These are phyloP conservation scores for Idaea aversata DNA, from an alignment of 2,888 invertebrate genomes.

Conservation along the genomic window DNA sequence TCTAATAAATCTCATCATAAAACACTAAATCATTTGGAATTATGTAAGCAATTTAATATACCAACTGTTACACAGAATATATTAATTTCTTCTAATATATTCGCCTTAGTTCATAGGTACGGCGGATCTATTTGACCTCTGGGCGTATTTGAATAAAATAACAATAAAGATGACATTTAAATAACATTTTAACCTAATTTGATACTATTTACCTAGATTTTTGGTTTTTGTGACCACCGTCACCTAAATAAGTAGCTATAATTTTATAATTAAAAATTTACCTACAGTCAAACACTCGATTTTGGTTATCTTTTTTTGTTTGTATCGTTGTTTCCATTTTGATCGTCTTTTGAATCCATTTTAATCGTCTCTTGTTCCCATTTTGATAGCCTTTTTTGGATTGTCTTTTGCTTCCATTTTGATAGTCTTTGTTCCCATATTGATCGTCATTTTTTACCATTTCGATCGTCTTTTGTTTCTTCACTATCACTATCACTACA, in stretches of 20 bases:
- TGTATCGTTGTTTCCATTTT: too few species aligned
- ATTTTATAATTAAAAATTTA: too few species aligned
- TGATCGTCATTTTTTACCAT: too few species aligned
- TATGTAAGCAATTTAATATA: constrained; percentile 32
- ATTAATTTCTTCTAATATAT: constrained; percentile 26
- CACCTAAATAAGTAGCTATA: too few species aligned
- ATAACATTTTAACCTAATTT: constrained; percentile 3
- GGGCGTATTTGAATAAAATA: constrained; percentile 3
- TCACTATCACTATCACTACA: too few species aligned
- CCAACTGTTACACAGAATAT: constrained; percentile 29
- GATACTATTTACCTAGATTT: not conserved
- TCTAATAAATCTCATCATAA: constrained; percentile 16
- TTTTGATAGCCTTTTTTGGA: too few species aligned
- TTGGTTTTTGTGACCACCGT: too few species aligned
- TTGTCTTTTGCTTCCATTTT: constrained; percentile 2
- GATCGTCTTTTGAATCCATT: too few species aligned
- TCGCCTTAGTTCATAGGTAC: constrained; percentile 32
- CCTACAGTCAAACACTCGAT: too few species aligned
- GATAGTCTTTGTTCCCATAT: not conserved
- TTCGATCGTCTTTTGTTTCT: too few species aligned
- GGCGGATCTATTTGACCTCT: constrained; percentile 25
- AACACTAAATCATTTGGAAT: constrained; percentile 23
- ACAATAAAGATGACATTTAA: constrained; percentile 5
- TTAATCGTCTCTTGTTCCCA: too few species aligned
- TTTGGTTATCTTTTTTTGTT: too few species aligned